Conservation (phyloP, 1,140 invertebrate genomes). For the Drosophila kepulauana region DNA sequence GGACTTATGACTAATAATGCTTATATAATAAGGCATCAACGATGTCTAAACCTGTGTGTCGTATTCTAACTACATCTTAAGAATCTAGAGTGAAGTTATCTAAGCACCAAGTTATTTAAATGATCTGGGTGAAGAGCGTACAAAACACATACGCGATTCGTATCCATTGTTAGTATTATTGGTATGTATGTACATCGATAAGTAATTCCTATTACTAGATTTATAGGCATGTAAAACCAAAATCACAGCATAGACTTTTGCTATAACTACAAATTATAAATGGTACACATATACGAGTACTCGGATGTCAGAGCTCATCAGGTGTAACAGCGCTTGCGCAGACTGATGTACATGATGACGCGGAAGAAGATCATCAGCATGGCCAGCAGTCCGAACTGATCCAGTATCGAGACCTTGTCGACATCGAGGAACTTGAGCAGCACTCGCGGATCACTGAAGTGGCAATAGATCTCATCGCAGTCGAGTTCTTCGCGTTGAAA, state of each 20-base stretch:
- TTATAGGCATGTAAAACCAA: constrained; percentile 51
- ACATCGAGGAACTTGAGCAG: constrained; percentile 87
- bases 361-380: constrained; percentile 86
- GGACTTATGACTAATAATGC: constrained; percentile 15
- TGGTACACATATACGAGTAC: not conserved
- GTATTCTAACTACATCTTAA: constrained; percentile 17
- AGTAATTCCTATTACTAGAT: constrained; percentile 34
- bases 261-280: constrained; percentile 58
- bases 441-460: constrained; percentile 87
- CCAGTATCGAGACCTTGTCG: constrained; percentile 86
- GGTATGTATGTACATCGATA: constrained; percentile 7
- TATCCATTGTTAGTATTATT: constrained; percentile 2
- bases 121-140: constrained; percentile 15
- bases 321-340: constrained; percentile 86
- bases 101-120: constrained; percentile 41
- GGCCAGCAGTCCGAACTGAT: constrained; percentile 86
- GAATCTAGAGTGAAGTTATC: constrained; percentile 13
- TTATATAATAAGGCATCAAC: constrained; percentile 11
- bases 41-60: constrained; percentile 10
- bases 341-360: constrained; percentile 86
- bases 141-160: constrained; percentile 24
- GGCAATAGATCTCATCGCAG: constrained; percentile 87
- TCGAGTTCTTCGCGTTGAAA: constrained; percentile 86
- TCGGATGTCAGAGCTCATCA: constrained; percentile 82
- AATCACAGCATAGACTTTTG: constrained; percentile 71